Conservation (phyloP, 2,797 vertebrate species). For the Lepilemur septentrionalis region DNA sequence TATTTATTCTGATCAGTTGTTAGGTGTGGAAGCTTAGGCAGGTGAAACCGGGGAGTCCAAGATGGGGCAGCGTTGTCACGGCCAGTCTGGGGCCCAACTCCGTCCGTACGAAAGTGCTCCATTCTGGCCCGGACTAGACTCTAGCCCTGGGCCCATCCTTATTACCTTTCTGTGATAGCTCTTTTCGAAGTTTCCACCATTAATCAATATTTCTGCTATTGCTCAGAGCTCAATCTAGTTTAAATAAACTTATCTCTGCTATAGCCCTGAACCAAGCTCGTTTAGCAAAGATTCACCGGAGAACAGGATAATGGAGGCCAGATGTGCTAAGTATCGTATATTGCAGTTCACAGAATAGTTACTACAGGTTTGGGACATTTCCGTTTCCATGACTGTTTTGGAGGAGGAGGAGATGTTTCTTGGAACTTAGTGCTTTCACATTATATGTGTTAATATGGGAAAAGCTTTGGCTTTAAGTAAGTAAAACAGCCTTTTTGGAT, state of each 20-base stretch:
- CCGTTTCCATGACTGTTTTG: not conserved
- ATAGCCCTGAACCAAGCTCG: not conserved
- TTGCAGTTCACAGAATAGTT: not conserved
- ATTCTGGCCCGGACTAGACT: not conserved
- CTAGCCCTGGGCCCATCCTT: not conserved
- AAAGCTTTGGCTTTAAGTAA: not conserved
- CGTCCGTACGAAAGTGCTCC: fast-evolving
- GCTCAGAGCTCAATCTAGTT: not conserved
- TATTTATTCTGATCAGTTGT: not conserved
- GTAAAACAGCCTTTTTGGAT: not conserved
- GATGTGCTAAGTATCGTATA: fast-evolving
- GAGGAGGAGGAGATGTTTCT: not conserved
- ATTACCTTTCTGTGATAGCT: not conserved
- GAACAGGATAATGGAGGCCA: not conserved
- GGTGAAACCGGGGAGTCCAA: not conserved
- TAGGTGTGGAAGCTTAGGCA: not conserved
- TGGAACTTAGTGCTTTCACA: not conserved
- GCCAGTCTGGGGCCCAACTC: not conserved
- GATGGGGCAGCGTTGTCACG: not conserved
- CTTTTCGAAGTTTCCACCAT: not conserved
- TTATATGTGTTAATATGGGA: not conserved
- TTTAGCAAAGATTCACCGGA: not conserved
- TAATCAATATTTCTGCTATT: not conserved
- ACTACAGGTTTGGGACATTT: not conserved
- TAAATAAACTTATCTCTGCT: not conserved